Conservation (phyloP, 2,797 vertebrate species). For the Molossus molossus region DNA sequence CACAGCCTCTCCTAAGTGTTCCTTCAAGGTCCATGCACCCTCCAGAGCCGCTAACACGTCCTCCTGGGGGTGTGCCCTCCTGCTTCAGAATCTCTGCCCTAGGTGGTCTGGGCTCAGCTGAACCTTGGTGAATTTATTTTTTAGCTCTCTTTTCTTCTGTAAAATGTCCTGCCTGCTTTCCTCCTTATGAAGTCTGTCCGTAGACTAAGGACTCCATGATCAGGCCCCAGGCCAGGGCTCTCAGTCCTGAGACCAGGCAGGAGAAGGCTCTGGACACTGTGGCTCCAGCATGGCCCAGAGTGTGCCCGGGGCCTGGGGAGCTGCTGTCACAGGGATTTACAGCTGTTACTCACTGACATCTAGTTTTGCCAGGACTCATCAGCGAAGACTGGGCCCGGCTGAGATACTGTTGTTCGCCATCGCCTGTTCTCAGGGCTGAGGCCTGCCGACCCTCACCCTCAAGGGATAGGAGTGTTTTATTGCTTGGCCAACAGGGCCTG, state of each 20-base stretch:
- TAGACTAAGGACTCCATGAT: slow-evolving; percentile 59
- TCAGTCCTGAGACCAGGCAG: neutral
- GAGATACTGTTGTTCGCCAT: neutral
- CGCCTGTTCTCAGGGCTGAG: neutral
- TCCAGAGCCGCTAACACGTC: neutral
- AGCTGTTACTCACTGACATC: slow-evolving; percentile 42
- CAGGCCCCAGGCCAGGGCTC: slow-evolving; percentile 70
- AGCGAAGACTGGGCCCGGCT: neutral
- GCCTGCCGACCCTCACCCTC: neutral
- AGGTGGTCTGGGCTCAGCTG: neutral
- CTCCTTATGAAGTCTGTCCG: slow-evolving; percentile 10
- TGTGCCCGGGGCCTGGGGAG: neutral
- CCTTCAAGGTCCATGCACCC: neutral
- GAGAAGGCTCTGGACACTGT: slow-evolving; percentile 70
- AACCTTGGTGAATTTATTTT: slow-evolving; percentile 9
- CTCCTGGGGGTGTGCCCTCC: neutral
- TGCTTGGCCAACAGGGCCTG: neutral
- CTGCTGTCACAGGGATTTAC: slow-evolving; percentile 70
- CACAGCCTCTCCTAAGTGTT: neutral
- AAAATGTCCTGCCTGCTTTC: slow-evolving; percentile 28
- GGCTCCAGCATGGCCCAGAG: slow-evolving; percentile 63
- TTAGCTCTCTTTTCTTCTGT: slow-evolving; percentile 40
- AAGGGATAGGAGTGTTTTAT: neutral
- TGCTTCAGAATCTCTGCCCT: slow-evolving; percentile 23
- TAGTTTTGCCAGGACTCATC: slow-evolving; percentile 58